Percentiles rank a stretch among this genome's conserved stretches.
phyloP scores from a whole-genome alignment of 92 coral and sea anemone genomes.

The Epizoanthus fatuus region DNA sequence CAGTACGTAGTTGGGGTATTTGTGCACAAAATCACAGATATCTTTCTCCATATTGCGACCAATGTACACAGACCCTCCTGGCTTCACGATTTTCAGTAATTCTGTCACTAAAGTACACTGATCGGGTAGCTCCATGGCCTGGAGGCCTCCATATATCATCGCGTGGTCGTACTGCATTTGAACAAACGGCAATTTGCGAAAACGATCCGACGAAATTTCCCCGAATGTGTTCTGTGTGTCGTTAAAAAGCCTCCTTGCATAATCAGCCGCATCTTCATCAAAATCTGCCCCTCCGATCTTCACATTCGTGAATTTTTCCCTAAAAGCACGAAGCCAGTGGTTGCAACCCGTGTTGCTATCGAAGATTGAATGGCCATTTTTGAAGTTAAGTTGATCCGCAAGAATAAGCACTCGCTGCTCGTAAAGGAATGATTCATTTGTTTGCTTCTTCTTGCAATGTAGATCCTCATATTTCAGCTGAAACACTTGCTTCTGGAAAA shows the following conservation, averaged over 20 bases:
- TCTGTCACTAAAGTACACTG: slow-evolving; percentile 86
- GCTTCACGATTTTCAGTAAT: slow-evolving; percentile 77
- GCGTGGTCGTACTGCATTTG: slow-evolving; percentile 75
- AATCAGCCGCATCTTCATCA: slow-evolving; percentile 92
- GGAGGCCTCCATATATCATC: slow-evolving; percentile 92
- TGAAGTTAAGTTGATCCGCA: slow-evolving; percentile 80
- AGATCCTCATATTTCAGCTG: slow-evolving; percentile 92
- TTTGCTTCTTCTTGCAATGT: slow-evolving; percentile 72
- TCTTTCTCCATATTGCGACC: slow-evolving; percentile 90
- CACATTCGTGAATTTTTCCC: slow-evolving; percentile 70
- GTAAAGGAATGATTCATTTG: slow-evolving; percentile 75
- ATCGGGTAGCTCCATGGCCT: slow-evolving; percentile 52
- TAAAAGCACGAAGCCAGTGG: slow-evolving; percentile 85
- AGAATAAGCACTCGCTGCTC: slow-evolving; percentile 78
- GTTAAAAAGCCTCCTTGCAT: slow-evolving; percentile 90
- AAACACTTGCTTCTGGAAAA: slow-evolving; percentile 91
- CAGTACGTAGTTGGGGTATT: slow-evolving; percentile 42
- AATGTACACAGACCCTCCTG: slow-evolving; percentile 92
- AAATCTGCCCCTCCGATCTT: slow-evolving; percentile 86
- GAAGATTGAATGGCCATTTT: slow-evolving; percentile 84
- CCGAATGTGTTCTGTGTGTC: slow-evolving; percentile 81
- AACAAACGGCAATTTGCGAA: slow-evolving; percentile 24
- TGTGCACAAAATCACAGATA: slow-evolving; percentile 75
- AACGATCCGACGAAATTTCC: slow-evolving; percentile 48
- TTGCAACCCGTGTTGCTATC: slow-evolving; percentile 93